Percentiles rank a stretch among this genome's conserved stretches.
Conservation (phyloP, 2,797 vertebrate genomes). For the Mallotus villosus region DNA sequence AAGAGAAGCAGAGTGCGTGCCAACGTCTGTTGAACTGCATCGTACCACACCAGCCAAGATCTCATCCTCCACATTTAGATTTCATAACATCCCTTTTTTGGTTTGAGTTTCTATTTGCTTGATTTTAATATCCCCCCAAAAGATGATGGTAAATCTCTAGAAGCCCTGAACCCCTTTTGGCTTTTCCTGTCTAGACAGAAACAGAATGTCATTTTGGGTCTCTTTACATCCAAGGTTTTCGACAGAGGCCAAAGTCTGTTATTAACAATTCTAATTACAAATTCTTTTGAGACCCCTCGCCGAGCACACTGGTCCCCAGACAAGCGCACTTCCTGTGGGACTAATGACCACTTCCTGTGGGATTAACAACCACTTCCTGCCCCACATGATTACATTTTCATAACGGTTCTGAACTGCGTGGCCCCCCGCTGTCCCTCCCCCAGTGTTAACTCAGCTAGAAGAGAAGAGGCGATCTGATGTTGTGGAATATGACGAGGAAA, state of each 20-base stretch:
- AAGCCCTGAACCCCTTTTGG: slow-evolving; percentile 54
- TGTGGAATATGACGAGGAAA: slow-evolving; percentile 1
- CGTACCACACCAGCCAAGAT: too few species aligned
- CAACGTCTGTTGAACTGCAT: too few species aligned
- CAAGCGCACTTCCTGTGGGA: slow-evolving; percentile 59
- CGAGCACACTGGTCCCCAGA: slow-evolving; percentile 62
- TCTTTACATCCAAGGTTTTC: slow-evolving; percentile 41
- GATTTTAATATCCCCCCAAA: slow-evolving; percentile 35
- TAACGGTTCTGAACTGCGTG: slow-evolving; percentile 60
- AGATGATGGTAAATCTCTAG: slow-evolving; percentile 51
- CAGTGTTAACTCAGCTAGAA: slow-evolving; percentile 68
- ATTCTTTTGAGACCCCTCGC: slow-evolving; percentile 71
- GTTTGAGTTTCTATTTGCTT: slow-evolving; percentile 53
- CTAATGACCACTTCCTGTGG: slow-evolving; percentile 63
- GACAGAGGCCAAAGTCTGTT: slow-evolving; percentile 60
- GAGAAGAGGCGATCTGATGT: slow-evolving; percentile 67
- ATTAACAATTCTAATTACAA: slow-evolving; percentile 74
- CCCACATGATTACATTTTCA: slow-evolving; percentile 74
- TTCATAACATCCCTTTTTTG: slow-evolving; percentile 60
- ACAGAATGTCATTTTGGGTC: slow-evolving; percentile 58
- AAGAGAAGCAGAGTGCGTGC: too few species aligned
- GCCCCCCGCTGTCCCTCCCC: slow-evolving; percentile 47
- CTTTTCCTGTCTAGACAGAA: slow-evolving; percentile 50
- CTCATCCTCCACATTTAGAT: slow-evolving; percentile 47
- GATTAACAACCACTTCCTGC: slow-evolving; percentile 62